These are phyloP conservation scores for Exocentrus adspersus DNA, from an alignment of 2,888 invertebrate genomes.

Conservation along the genomic window DNA sequence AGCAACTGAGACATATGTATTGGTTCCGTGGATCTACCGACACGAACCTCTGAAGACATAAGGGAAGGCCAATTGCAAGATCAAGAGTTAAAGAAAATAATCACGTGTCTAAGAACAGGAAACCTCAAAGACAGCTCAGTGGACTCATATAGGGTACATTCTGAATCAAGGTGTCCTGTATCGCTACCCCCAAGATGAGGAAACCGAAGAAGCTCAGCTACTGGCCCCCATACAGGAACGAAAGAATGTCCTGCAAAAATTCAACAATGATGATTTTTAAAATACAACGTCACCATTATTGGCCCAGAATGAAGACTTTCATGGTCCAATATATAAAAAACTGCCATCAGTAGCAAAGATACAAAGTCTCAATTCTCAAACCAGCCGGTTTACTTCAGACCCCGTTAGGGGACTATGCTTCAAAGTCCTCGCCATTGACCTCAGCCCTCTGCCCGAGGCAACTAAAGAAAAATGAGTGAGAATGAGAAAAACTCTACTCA, in stretches of 20 bases:
- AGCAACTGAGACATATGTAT: background rate
- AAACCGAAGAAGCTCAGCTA: no score
- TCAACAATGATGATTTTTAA: no score
- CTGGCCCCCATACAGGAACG: no score
- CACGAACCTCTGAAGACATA: no score
- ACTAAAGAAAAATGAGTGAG: slow-evolving; percentile 41
- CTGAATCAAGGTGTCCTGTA: background rate
- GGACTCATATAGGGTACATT: background rate
- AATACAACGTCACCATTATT: no score
- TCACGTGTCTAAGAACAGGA: background rate
- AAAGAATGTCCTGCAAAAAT: no score
- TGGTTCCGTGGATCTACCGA: no score
- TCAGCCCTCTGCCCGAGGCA: slow-evolving; percentile 39
- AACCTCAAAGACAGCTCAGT: background rate
- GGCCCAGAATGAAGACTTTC: background rate
- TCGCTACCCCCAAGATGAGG: no score
- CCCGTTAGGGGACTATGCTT: background rate
- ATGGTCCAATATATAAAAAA: background rate
- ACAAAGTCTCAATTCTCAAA: no score
- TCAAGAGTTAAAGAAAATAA: no score
- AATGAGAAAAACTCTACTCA: slow-evolving; percentile 40
- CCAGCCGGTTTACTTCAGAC: background rate
- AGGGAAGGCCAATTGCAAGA: no score
- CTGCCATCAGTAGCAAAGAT: no score
- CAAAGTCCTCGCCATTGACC: slow-evolving; percentile 39